Conservation (phyloP, 2,888 invertebrate genomes). For the Ormyrus nitidulus region DNA sequence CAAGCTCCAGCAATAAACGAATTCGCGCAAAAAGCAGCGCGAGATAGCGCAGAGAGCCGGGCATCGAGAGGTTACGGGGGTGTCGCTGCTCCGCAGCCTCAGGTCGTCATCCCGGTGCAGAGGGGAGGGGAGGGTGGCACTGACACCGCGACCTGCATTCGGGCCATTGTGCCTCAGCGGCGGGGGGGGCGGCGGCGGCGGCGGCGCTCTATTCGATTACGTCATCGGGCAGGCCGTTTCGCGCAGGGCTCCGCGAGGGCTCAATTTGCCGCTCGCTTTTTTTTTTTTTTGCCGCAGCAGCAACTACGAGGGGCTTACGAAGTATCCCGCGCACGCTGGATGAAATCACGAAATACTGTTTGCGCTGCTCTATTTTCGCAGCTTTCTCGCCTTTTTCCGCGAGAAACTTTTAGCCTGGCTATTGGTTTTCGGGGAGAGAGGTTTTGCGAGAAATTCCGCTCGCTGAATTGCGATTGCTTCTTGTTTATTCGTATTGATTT, state of each 20-base stretch:
- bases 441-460: too few relatives aligned
- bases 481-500: too few relatives aligned
- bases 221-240: constrained; percentile 37
- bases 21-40: too few relatives aligned
- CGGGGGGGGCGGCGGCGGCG: neutral
- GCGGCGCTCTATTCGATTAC: constrained; percentile 46
- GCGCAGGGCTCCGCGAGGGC: neutral
- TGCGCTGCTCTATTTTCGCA: constrained; percentile 12
- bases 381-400: neutral
- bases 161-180: constrained; percentile 44
- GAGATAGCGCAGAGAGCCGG: neutral
- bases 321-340: neutral
- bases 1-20: too few relatives aligned
- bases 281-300: neutral
- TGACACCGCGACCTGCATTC: constrained; percentile 57
- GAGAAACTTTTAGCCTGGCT: neutral
- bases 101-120: neutral
- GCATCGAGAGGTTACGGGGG: neutral
- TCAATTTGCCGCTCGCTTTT: constrained; percentile 9
- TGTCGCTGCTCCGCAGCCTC: neutral
- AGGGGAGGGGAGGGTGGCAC: constrained; percentile 42
- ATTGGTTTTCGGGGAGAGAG: neutral
- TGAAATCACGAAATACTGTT: constrained; percentile 9
- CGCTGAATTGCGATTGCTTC: too few relatives aligned
- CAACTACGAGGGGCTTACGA: neutral